These are phyloP conservation scores for Brachionus plicatilis DNA, from an alignment of 1,140 invertebrate genomes.

Conservation along the genomic window DNA sequence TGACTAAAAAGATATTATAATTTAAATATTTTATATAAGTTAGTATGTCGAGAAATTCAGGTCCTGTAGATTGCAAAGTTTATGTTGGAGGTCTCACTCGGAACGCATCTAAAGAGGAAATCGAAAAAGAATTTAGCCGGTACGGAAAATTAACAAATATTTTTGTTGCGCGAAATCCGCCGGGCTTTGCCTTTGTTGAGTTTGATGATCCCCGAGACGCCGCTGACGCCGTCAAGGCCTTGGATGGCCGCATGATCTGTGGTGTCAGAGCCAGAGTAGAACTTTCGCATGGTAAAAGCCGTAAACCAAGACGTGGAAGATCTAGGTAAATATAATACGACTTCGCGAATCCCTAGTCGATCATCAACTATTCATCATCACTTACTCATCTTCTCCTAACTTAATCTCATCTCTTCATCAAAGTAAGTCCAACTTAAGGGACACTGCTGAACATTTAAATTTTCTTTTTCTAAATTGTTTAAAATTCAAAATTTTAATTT, in stretches of 20 bases:
- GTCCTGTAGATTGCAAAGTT: slow-evolving; percentile 73
- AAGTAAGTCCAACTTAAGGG: background rate
- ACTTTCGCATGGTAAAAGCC: slow-evolving; percentile 68
- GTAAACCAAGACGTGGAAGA: background rate
- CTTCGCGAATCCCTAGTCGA: background rate
- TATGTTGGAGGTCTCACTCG: slow-evolving; percentile 82
- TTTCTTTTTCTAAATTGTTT: background rate
- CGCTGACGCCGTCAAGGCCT: slow-evolving; percentile 79
- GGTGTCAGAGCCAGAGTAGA: slow-evolving; percentile 83
- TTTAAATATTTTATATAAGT: background rate
- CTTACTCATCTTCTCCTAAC: background rate
- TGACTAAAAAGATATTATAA: background rate
- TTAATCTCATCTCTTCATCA: background rate
- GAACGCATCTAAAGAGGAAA: slow-evolving; percentile 54
- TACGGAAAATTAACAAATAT: slow-evolving; percentile 88
- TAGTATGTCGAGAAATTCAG: slow-evolving; percentile 27
- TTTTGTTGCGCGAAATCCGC: slow-evolving; percentile 79
- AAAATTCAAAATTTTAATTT: background rate
- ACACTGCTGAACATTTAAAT: background rate
- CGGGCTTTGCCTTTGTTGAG: slow-evolving; percentile 86
- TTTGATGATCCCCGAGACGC: slow-evolving; percentile 90
- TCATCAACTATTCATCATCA: background rate
- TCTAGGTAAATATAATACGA: slow-evolving; percentile 13
- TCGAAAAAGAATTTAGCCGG: slow-evolving; percentile 77
- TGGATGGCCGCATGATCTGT: slow-evolving; percentile 82